Base-by-base conservation (phyloP, 2,888 invertebrate species). In the Xestia c-nigrum region DNA sequence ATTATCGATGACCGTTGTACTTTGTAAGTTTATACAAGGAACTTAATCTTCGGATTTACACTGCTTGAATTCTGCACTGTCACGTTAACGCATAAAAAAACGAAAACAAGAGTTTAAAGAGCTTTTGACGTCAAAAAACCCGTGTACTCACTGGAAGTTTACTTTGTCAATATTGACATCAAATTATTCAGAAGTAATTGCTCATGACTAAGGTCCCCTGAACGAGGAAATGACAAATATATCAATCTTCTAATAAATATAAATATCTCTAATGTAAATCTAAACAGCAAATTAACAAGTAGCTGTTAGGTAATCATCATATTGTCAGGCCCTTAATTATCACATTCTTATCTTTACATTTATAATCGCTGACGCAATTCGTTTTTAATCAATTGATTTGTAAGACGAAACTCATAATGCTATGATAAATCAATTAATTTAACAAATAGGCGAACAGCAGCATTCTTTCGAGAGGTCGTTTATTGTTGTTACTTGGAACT, bases 381-480 rank as follows among this genome's bases (percentile, higher is more conserved):
- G 5, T 65, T 55, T 82, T 63, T 82, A 74, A 80, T 85, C 79
- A 83, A 86, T 86, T 81, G 83, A 85, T 76, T 85, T 78, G 67
- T 83, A 84, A 85, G 74, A 50, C 76, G 74, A 86, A 80, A 84
- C 76, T 85, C 81, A 86, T 82, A 84, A 81, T 80, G 84, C 78
- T 81, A 88, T 91, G 89, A 90, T 91, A 89, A 90, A 90, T 89
- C 90, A 91, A 93, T 93, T 92, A 92, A 90, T 89, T 88, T 86
- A 87, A 88, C 86, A 91, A 93, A 91, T 88, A 90, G 81, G 86
- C 84, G 84, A 90, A 92, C 89, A 90, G 87, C 16, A 65, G 87
- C 90, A 90, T 92, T 92, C 89, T 86, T 87, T 76, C 47, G 82
- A 91, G 90, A 95, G 94, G 95, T 94, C 94, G 87, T 86, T 82